These are phyloP conservation scores for Fringilla coelebs DNA, from an alignment of 2,797 vertebrate genomes.

Conservation along the genomic window DNA sequence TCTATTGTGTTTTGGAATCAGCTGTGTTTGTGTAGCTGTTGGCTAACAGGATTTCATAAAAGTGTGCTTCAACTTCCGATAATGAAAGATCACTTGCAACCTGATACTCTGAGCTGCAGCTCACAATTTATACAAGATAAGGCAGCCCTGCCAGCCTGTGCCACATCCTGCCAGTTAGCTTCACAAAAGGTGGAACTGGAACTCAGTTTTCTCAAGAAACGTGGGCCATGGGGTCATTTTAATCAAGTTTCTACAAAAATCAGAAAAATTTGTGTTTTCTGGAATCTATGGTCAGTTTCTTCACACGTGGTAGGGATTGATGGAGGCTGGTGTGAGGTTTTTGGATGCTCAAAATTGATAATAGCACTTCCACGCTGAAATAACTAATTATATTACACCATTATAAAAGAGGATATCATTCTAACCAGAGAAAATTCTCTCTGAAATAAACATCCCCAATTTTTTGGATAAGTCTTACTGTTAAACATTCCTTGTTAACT, in stretches of 20 bases:
- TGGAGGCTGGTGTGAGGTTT: not conserved
- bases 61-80: not conserved
- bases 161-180: not conserved
- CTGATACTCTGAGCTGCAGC: not conserved
- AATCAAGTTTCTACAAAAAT: not conserved
- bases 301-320: not conserved
- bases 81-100: constrained; percentile 9
- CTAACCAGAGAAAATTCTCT: not conserved
- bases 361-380: not conserved
- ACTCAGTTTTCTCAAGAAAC: not conserved
- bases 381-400: not conserved
- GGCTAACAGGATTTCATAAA: not conserved
- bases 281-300: not conserved
- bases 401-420: not conserved
- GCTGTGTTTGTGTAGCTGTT: not conserved
- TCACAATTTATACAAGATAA: not conserved
- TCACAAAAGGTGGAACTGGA: not conserved
- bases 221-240: fast-evolving
- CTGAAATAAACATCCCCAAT: not conserved
- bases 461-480: not conserved
- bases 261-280: not conserved
- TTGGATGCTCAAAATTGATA: not conserved
- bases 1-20: not conserved
- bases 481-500: not conserved
- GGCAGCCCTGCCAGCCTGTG: not conserved